A percentile compares a stretch with the other conserved stretches of the same genome.
These are phyloP conservation scores for Hippocampus kuda DNA, from an alignment of 2,797 vertebrate species.

Conservation along the genomic window DNA sequence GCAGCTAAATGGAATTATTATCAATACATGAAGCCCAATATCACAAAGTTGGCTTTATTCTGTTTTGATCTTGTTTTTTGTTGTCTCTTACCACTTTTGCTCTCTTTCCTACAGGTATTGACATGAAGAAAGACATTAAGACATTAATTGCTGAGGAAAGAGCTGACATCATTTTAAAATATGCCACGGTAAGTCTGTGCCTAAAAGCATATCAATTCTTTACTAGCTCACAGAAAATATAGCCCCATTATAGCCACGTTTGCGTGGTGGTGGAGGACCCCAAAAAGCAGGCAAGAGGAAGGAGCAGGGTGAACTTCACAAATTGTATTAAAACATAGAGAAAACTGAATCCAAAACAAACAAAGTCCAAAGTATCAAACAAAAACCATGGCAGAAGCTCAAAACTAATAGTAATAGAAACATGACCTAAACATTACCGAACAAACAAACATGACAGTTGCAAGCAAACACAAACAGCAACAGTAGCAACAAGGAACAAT, in stretches of 20 bases:
- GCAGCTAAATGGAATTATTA: neutral
- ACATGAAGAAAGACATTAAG: constrained; percentile 89
- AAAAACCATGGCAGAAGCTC: too few species aligned
- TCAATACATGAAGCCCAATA: neutral
- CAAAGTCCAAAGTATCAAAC: too few species aligned
- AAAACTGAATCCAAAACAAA: too few species aligned
- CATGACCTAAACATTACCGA: too few species aligned
- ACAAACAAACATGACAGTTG: too few species aligned
- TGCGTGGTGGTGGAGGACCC: too few species aligned
- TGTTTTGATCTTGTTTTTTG: neutral
- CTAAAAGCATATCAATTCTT: neutral
- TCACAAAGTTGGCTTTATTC: neutral
- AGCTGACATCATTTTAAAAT: constrained; percentile 79
- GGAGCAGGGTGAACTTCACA: too few species aligned
- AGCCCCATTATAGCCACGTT: neutral
- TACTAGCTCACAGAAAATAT: neutral
- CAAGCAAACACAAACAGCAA: too few species aligned
- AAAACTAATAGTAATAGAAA: too few species aligned
- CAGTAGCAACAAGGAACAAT: too few species aligned
- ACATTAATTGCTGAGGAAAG: constrained; percentile 81
- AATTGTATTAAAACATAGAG: too few species aligned
- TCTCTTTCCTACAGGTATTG: constrained; percentile 66
- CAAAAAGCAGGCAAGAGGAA: too few species aligned
- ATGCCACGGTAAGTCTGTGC: constrained; percentile 71
- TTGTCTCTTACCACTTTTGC: neutral